phyloP scores from a whole-genome alignment of 2,888 invertebrate genomes.

The Drymonia ruficornis region DNA sequence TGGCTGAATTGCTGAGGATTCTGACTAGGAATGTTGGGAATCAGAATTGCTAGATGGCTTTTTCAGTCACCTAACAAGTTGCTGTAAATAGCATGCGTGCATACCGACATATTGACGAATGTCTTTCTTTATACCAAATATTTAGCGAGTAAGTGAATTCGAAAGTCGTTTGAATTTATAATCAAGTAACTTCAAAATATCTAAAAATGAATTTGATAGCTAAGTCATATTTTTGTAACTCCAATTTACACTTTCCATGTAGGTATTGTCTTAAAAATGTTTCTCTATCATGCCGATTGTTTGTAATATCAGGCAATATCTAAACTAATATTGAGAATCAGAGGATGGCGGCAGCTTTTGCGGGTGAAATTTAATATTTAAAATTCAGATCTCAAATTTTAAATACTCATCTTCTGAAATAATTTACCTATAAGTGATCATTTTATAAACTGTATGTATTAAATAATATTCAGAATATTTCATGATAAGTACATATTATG shows the following conservation, averaged over 20 bases:
- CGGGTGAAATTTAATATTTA: conserved; percentile 6
- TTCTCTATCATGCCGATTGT: conserved; percentile 22
- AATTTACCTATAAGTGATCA: conserved; percentile 43
- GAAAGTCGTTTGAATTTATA: conserved; percentile 25
- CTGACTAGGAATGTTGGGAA: too few relatives aligned
- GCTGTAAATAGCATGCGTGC: too few relatives aligned
- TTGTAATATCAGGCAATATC: background rate
- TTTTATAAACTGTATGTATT: conserved; percentile 32
- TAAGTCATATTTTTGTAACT: conserved; percentile 52
- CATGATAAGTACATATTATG: conserved; percentile 39
- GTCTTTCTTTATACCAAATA: background rate
- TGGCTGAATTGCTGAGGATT: too few relatives aligned
- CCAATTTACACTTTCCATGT: conserved; percentile 45
- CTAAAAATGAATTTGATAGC: conserved; percentile 37
- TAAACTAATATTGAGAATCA: background rate
- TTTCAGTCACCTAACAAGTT: too few relatives aligned
- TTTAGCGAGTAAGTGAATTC: conserved; percentile 9
- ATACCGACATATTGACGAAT: too few relatives aligned
- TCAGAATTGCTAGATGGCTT: too few relatives aligned
- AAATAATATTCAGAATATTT: conserved; percentile 41
- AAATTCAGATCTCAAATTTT: conserved; percentile 23
- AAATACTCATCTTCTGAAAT: conserved; percentile 30
- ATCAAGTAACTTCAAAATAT: conserved; percentile 27
- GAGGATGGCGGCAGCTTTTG: background rate
- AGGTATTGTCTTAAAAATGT: conserved; percentile 20